Conservation (phyloP, 2,113 vertebrate genomes). For the Protobothrops flavoviridis region DNA sequence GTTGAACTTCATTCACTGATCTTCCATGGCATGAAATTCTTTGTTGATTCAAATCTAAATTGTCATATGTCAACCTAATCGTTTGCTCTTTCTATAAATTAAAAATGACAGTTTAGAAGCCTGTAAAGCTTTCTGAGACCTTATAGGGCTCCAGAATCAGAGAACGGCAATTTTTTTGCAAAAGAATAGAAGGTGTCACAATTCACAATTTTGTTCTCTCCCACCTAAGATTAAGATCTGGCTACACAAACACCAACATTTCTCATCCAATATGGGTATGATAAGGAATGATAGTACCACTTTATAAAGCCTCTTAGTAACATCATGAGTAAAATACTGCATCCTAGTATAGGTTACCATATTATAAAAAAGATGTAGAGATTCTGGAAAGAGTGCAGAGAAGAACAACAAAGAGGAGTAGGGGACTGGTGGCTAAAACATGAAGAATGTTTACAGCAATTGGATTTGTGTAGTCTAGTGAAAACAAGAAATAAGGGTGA, state of each 20-base stretch:
- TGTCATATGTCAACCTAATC: neutral
- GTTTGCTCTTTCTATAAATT: neutral
- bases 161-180: neutral
- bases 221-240: neutral
- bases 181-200: neutral
- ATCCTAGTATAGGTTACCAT: neutral
- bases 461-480: neutral
- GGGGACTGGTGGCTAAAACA: neutral
- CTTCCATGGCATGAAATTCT: neutral
- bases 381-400: neutral
- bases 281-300: neutral
- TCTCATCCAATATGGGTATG: neutral
- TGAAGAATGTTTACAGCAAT: neutral
- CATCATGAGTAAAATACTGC: neutral
- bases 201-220: neutral
- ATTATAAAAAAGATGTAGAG: neutral
- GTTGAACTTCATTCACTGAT: neutral
- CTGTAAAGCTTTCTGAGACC: neutral
- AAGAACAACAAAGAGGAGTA: neutral
- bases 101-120: neutral
- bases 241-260: neutral
- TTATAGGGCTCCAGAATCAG: neutral
- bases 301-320: neutral
- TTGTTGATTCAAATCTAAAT: neutral
- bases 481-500: neutral